phyloP scores from a whole-genome alignment of 2,113 vertebrate species.

The Catharus minimus region DNA sequence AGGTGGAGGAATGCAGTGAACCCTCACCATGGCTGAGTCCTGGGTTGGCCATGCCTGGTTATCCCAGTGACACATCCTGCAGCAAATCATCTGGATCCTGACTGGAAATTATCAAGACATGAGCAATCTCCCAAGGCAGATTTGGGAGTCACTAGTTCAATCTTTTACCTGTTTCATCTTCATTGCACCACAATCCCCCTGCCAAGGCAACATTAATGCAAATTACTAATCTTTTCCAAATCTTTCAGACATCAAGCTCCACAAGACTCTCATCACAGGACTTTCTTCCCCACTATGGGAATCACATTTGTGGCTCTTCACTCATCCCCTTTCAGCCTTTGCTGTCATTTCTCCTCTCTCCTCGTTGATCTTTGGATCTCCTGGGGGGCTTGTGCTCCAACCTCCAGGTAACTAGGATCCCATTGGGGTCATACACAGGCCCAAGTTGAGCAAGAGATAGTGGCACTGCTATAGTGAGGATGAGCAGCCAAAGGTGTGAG shows the following conservation, averaged over 20 bases:
- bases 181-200: not conserved
- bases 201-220: not conserved
- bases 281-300: not conserved
- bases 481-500: not conserved
- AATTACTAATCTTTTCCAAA: not conserved
- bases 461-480: not conserved
- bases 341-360: not conserved
- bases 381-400: not conserved
- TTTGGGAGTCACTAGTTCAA: not conserved
- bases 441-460: not conserved
- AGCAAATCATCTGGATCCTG: not conserved
- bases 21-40: not conserved
- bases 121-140: not conserved
- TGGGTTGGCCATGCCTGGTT: rapidly evolving
- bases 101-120: not conserved
- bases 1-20: not conserved
- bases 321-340: not conserved
- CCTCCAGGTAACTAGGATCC: not conserved
- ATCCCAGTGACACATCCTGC: not conserved
- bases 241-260: not conserved
- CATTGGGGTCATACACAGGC: rapidly evolving
- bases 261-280: not conserved
- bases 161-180: not conserved
- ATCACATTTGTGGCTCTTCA: not conserved
- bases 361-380: not conserved